Base-by-base conservation (phyloP, 2,888 invertebrate genomes). In the Himalopsyche tibetana region DNA sequence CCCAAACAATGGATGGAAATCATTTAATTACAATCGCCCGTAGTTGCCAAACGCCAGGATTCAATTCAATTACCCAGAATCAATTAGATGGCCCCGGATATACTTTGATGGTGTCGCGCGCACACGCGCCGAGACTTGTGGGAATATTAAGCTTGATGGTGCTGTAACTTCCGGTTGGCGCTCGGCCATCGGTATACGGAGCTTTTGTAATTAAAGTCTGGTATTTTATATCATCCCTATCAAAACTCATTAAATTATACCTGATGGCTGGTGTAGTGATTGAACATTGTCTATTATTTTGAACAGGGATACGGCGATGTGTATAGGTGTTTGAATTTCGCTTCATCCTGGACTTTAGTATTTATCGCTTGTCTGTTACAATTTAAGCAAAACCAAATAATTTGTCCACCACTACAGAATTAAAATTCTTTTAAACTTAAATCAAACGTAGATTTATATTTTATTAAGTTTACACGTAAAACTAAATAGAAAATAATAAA, bases 61-160 rank as follows among this genome's bases (percentile, higher is more conserved):
- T 87, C 88, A 84, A 88, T 88, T 88, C 88, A 88, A 88, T 88
- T 88, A 88, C 87, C 88, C 85, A 84, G 85, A 88, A 88, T 88
- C 88, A 88, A 87, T 88, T 88, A 88, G 88, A 87, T 82, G 55
- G 82, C 55, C 80, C 84, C 86, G 85, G 85, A 63, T 79, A 85
- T 87, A 87, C 85, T 86, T 86, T 55, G 85, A 85, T 55, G 79
- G 86, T 86, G 86, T 85, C 85, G 84, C 85, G 42, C 63, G 63
- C 86, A 84, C 56, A 45, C 81, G 19, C 45, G 45, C 12, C 51
- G 28, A 51, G 42, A 28, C 81, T 80, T 80, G 80, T 40, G 40
- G 80, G 28, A 80, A 42, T 40, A 40, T 80, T 80, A 80, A 80
- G 80, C 80, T 80, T 36, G 80, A 80, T 80, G 80, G 40, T 36